phyloP scores from a whole-genome alignment of 1,140 invertebrate genomes.

The Caenorhabditis latens region DNA sequence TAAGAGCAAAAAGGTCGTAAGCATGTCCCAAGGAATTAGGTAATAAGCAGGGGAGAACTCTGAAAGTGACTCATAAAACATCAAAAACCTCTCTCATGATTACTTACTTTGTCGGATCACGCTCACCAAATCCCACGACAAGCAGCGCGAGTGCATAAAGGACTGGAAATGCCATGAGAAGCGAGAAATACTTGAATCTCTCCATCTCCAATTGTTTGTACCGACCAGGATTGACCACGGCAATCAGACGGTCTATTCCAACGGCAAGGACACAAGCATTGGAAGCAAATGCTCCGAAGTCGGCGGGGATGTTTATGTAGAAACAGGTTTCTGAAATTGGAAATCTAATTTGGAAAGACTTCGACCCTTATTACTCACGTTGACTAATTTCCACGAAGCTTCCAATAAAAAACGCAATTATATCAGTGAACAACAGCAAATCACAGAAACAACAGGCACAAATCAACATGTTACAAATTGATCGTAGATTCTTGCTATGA shows the following conservation, averaged over 20 bases:
- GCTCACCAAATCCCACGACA: slow-evolving; percentile 1
- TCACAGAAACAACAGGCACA: slow-evolving; percentile 33
- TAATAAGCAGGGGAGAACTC: neutral
- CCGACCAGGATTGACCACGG: neutral
- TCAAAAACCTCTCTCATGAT: neutral
- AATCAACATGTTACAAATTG: slow-evolving; percentile 30
- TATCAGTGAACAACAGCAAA: slow-evolving; percentile 26
- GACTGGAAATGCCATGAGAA: slow-evolving; percentile 17
- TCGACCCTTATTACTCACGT: neutral
- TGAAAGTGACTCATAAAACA: neutral
- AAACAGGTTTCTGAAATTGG: neutral
- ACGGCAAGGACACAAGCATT: neutral
- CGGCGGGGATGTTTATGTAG: slow-evolving; percentile 21
- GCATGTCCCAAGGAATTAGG: slow-evolving; percentile 19
- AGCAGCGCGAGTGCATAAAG: neutral
- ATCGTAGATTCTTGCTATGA: slow-evolving; percentile 33
- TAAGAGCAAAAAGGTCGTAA: neutral
- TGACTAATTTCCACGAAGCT: neutral
- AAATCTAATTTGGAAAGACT: neutral
- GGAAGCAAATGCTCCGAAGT: slow-evolving; percentile 23
- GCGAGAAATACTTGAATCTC: slow-evolving; percentile 7
- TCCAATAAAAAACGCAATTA: neutral
- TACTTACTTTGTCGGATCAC: slow-evolving; percentile 38
- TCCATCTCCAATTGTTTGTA: neutral
- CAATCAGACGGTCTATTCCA: slow-evolving; percentile 25